Base-by-base conservation (phyloP, 1,140 invertebrate species). In the Piezodorus guildinii region DNA sequence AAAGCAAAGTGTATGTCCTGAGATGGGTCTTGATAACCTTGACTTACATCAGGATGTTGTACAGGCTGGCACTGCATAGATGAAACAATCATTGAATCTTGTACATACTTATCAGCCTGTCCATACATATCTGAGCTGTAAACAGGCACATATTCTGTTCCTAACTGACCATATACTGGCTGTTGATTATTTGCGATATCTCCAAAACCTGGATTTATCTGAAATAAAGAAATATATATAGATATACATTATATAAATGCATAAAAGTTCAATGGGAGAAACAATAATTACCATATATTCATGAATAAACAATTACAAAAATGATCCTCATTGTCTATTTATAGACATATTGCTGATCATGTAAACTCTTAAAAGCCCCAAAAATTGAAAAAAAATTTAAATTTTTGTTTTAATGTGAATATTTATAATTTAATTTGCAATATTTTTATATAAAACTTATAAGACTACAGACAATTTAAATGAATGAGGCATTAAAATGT, bases 1-100 rank as follows among this genome's bases (percentile, higher is more conserved):
- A 56, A 56, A 56, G 52, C 52, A 63, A 51, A 56, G 62, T 63
- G 16, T 25, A 58, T 52, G 44, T 63, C 30, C 52, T 63, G 16
- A 39, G 17, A n/a, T 10, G 46, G 46, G 5, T 56, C 52, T 25
- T 56, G 52, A 25, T 23, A 56, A 23, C 17, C 19, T 23, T 56
- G 52, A 56, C 52, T 56, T 56, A 56, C 52, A 25, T 56, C 52
- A 56, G 19, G 15, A 16, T 56, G 52, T 16, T 56, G 19, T 23
- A 56, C 15, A 23, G 19, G 19, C 14, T 4, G 52, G 19, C 52
- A 19, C 15, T 56, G 52, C 46, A 49, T n/a, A 2, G 52, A 10
- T 23, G 23, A 3, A 56, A 25, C 14, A 9, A 23, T 25, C 52
- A 56, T 56, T 23, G 17, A 23, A 25, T 56, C 52, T 15, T 56